Evolutionary conservation across 2,888 invertebrate species (phyloP).

Genomic region (Pristionchus exspectatus): DNA sequence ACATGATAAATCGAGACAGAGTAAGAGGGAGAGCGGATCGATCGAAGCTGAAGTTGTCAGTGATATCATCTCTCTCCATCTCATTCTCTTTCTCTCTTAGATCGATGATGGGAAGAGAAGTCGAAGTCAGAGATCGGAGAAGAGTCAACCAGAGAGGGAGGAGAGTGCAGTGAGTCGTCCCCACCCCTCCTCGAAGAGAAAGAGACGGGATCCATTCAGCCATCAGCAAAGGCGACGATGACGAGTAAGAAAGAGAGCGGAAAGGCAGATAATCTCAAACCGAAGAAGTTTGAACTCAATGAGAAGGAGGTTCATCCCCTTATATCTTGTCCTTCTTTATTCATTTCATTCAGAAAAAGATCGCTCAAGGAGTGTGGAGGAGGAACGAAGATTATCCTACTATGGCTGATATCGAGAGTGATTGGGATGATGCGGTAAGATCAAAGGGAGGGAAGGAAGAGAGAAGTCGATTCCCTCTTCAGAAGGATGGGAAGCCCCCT

Average conservation of each 20-base stretch:
- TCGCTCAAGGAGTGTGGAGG: constrained; percentile 14
- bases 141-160: background rate
- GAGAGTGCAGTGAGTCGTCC: background rate
- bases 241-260: constrained; percentile 11
- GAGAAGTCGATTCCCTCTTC: background rate
- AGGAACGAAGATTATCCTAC: constrained; percentile 34
- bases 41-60: background rate
- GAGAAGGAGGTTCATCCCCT: constrained; percentile 2
- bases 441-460: background rate
- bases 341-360: background rate
- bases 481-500: constrained; percentile 22
- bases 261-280: constrained; percentile 1
- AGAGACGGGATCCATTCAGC: background rate
- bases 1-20: background rate
- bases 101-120: constrained; percentile 5
- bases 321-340: background rate
- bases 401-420: constrained; percentile 42
- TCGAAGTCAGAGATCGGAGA: background rate
- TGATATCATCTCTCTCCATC: background rate
- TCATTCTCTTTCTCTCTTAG: background rate
- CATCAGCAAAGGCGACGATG: background rate
- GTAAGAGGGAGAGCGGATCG: background rate
- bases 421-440: constrained; percentile 37
- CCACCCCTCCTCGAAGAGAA: no score
- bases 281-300: background rate